Conservation (phyloP, 2,888 invertebrate species). For the Mantis religiosa region DNA sequence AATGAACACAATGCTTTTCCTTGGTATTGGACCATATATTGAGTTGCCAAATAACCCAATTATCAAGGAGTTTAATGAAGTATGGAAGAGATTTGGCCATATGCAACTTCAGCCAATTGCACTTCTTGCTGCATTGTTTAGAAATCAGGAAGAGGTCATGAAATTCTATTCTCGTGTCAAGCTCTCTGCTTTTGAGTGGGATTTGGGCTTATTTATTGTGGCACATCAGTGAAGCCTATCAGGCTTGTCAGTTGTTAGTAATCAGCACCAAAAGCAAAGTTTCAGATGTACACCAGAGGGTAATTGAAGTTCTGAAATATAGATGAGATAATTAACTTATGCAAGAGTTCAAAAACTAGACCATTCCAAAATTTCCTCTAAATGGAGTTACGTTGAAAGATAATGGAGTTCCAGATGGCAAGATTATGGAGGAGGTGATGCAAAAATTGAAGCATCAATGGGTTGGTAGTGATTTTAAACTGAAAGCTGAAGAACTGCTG, state of each 20-base stretch:
- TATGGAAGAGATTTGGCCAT: slow-evolving; percentile 55
- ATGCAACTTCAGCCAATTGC: slow-evolving; percentile 66
- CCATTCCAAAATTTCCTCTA: slow-evolving; percentile 75
- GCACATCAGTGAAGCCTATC: slow-evolving; percentile 52
- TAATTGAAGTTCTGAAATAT: slow-evolving; percentile 79
- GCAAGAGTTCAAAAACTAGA: slow-evolving; percentile 67
- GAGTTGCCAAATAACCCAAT: slow-evolving; percentile 72
- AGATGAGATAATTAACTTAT: slow-evolving; percentile 59
- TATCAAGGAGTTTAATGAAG: slow-evolving; percentile 59
- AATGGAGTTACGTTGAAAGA: slow-evolving; percentile 61
- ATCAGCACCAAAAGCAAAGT: slow-evolving; percentile 60
- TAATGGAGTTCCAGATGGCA: too few species aligned
- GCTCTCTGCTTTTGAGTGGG: slow-evolving; percentile 79
- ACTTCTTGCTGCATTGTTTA: slow-evolving; percentile 65
- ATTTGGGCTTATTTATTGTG: slow-evolving; percentile 72
- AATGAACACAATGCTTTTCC: slow-evolving; percentile 71
- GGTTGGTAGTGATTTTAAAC: slow-evolving; percentile 74
- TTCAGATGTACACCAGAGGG: slow-evolving; percentile 56
- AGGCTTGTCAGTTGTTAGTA: slow-evolving; percentile 60
- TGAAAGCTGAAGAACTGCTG: slow-evolving; percentile 63
- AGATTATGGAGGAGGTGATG: slow-evolving; percentile 65
- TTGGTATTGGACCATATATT: slow-evolving; percentile 68
- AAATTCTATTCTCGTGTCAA: slow-evolving; percentile 70
- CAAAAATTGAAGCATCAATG: slow-evolving; percentile 69
- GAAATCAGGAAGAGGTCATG: slow-evolving; percentile 64